Conservation (phyloP, 2,113 vertebrate genomes). For the Tauraco erythrolophus region DNA sequence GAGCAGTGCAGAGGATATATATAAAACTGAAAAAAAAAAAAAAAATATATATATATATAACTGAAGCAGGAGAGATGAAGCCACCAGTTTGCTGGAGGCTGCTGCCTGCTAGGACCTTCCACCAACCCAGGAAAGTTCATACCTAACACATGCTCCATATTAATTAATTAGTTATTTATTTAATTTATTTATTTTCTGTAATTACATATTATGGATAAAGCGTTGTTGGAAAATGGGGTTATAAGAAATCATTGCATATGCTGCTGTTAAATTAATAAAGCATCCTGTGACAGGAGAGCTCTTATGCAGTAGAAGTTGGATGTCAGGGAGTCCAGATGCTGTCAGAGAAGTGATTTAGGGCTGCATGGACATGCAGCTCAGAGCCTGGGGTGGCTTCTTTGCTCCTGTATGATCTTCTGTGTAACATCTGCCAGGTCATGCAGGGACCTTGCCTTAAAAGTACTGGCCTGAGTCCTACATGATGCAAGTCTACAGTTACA, state of each 20-base stretch:
- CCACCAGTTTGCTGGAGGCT: background rate
- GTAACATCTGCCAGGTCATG: background rate
- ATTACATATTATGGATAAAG: background rate
- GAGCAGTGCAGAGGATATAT: background rate
- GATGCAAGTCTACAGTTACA: background rate
- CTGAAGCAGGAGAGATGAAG: background rate
- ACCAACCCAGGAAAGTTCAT: background rate
- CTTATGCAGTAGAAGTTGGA: background rate
- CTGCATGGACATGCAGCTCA: rapidly evolving
- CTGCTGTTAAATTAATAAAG: background rate
- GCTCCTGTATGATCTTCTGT: background rate
- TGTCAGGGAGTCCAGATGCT: background rate
- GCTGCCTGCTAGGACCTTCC: background rate
- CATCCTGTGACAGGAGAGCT: background rate
- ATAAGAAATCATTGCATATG: background rate
- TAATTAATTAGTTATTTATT: background rate
- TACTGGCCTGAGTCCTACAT: background rate
- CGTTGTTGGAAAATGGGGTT: background rate
- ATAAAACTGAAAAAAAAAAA: background rate
- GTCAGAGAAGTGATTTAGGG: background rate
- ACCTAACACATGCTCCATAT: background rate
- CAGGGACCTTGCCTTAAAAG: background rate
- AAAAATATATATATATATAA: background rate
- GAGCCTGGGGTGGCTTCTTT: background rate
- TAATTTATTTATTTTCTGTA: background rate